Base-by-base conservation (phyloP, 2,888 invertebrate species). In the Acrobasis repandana region DNA sequence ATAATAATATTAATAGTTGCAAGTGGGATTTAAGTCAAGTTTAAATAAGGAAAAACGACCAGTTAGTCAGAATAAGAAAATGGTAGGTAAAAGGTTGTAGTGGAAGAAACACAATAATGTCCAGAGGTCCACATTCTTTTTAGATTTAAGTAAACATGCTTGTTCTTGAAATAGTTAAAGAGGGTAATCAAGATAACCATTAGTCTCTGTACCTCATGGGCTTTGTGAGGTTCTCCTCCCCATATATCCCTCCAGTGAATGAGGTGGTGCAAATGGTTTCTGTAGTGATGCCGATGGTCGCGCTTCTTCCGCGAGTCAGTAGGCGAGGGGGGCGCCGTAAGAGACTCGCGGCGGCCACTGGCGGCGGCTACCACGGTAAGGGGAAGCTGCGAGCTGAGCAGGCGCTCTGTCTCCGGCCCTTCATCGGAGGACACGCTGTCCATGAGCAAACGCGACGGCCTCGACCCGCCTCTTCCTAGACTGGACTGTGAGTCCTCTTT, bases 171-270 rank as follows among this genome's bases (percentile, higher is more conserved):
- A 14, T 54, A 36, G 36, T 54, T 54, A 46, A 16, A 10, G 16
- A 36, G 52, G 52, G 52, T 16, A 52, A 52, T 52, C 16, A 38
- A 54, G 14, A 54, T 20, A 18, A 38, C 14, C 18, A 20, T 16
- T 38, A 14, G 38, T 54, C 47, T 68, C 63, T 75, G 71, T 90
- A 92, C 91, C 91, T 92, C 91, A 61, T 91, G 82, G 67, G 78
- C 80, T 76, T 85, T 91, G 67, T 90, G 83, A 62, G 86, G 89
- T 68, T 92, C 91, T 65, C 90, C 90, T 62, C 87, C 85, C 91
- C 91, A 90, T 66, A 90, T 90, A 75, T 91, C 91, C 70, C 85
- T 83, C 92, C 92, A 93, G 74, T 90, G 90, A 65, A 90, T 92
- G 63, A 90, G 80, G 62, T 91, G 88, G 68, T 88, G 90, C 69